Percentiles rank a stretch among this genome's conserved stretches.
phyloP scores from a whole-genome alignment of 2,113 vertebrate species.

The Megaceryle maxima region DNA sequence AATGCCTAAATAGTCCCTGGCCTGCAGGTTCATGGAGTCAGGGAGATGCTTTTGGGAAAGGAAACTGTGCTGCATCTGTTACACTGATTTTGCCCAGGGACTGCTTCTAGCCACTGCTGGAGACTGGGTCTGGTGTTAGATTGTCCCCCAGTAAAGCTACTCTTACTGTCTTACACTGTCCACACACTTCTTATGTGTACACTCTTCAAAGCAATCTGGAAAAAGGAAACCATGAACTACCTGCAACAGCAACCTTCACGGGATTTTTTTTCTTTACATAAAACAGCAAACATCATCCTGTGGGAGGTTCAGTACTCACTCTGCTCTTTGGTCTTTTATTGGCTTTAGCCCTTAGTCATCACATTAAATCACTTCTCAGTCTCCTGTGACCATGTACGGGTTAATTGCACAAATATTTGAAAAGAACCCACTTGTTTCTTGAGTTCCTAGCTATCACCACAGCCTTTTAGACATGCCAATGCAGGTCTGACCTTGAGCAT shows the following conservation, averaged over 20 bases:
- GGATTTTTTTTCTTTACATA: not conserved
- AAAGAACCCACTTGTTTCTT: not conserved
- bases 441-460: not conserved
- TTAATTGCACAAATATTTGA: not conserved
- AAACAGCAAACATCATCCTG: not conserved
- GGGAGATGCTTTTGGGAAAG: not conserved
- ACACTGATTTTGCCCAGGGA: not conserved
- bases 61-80: not conserved
- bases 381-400: not conserved
- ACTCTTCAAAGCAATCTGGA: not conserved
- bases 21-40: fast-evolving
- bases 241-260: not conserved
- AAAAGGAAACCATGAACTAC: not conserved
- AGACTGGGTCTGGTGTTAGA: not conserved
- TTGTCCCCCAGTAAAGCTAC: not conserved
- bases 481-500: not conserved
- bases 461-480: not conserved
- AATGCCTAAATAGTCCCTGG: not conserved
- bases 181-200: not conserved
- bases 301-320: not conserved
- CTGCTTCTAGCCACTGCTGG: not conserved
- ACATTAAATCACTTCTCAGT: not conserved
- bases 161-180: not conserved
- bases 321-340: not conserved
- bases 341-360: not conserved